Evolutionary conservation across 2,113 vertebrate genomes (phyloP), one percentile per base, ranked within the genome.

Genomic region (Trinectes maculatus): DNA sequence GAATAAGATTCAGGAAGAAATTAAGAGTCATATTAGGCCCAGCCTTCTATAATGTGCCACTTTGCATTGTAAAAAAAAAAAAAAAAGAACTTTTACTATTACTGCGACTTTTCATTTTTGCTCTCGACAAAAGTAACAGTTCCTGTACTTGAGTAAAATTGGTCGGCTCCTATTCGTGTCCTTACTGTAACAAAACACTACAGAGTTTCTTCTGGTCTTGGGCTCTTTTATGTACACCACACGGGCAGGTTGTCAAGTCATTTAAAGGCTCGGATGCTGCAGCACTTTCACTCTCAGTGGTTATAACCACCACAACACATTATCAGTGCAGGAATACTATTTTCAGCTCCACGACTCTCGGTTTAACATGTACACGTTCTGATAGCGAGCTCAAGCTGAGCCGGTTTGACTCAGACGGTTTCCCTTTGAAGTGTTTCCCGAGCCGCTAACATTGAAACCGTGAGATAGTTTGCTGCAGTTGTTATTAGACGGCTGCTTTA

Each of bases 251-350:
- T 67, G 67, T 73, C 75, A 74, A 87, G 71, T 89, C 87, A 84
- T 89, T 79, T 84, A 61, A 89, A 68, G 40, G 77, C 71, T 71
- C 31, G 18, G 61, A 71, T 77, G 70, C 63, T 69, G 57, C 71
- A 73, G 37, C 55, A 52, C 81, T 90, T 87, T 84, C 85, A 81
- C 85, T 91, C 71, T 90, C 84, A 68, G 80, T 72, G 77, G 86
- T 85, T 83, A 61, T 28, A 75, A 77, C 72, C 83, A 76, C 80
- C 63, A 10, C 65, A 63, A 63, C 76, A 34, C 75, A 42, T 82
- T 71, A 71, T 79, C 71, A 40, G 60, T 37, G 53, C 58, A 61
- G 64, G 64, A 77, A 74, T 72, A 66, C 78, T 85, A 87, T 83
- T 85, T 85, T 73, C 64, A 72, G 69, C 66, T 60, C 48, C 28